Evolutionary conservation across 1,140 invertebrate species (phyloP).

Genomic region (Conopomorpha cramerella): DNA sequence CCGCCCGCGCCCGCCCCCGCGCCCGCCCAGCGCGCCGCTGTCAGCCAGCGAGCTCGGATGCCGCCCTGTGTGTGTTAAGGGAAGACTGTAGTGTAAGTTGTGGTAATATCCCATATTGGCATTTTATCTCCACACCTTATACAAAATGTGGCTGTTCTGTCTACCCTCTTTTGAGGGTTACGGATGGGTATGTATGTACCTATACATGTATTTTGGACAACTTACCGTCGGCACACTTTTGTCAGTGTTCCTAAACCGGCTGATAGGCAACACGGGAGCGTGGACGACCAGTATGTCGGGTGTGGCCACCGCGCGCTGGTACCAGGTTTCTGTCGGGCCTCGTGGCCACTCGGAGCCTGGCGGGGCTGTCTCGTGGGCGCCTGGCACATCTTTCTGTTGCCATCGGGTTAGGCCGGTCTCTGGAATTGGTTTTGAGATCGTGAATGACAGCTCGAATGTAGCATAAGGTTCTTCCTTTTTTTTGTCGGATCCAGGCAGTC

Average conservation of each 20-base stretch:
- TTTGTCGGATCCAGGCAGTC: no score
- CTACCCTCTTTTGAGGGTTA: no score
- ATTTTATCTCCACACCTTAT: no score
- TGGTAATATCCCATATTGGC: no score
- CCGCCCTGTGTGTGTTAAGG: constrained; percentile 25
- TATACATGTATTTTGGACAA: no score
- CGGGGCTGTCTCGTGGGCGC: constrained; percentile 23
- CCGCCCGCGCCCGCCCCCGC: constrained; percentile 14
- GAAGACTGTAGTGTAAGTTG: no score
- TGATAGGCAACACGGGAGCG: constrained; percentile 24
- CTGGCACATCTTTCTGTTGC: constrained; percentile 30
- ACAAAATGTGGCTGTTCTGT: no score
- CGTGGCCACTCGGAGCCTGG: constrained; percentile 22
- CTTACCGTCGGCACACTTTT: constrained; percentile 16
- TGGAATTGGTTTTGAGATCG: constrained; percentile 7
- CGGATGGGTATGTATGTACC: no score
- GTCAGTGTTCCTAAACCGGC: constrained; percentile 18
- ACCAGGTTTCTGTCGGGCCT: constrained; percentile 32
- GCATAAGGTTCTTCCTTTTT: not conserved
- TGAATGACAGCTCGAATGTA: not conserved
- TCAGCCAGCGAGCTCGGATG: constrained; percentile 27
- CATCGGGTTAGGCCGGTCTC: constrained; percentile 40
- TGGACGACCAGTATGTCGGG: constrained; percentile 22
- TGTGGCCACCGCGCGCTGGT: constrained; percentile 24
- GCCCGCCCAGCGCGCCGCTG: constrained; percentile 23